Conservation (phyloP, 2,113 vertebrate species). For the Formicarius rufipectus region DNA sequence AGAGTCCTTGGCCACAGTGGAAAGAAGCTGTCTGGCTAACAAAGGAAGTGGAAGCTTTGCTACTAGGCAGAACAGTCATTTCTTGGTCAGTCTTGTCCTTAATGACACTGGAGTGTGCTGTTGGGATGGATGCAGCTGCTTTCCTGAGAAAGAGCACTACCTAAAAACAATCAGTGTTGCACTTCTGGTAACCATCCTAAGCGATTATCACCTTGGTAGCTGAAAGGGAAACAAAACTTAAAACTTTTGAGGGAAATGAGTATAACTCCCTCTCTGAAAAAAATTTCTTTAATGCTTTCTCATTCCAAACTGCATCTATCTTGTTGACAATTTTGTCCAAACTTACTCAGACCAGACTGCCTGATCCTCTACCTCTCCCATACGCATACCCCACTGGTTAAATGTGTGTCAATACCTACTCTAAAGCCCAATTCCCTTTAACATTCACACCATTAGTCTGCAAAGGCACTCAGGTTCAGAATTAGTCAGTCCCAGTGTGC, state of each 20-base stretch:
- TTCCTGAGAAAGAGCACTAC: neutral
- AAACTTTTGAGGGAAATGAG: neutral
- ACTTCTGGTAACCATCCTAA: neutral
- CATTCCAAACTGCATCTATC: neutral
- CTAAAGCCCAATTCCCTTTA: neutral
- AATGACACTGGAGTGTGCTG: neutral
- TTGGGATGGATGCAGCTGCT: neutral
- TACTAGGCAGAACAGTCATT: neutral
- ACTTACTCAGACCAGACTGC: neutral
- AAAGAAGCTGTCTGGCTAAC: neutral
- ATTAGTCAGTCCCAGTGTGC: neutral
- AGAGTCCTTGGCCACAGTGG: constrained; percentile 38
- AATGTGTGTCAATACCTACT: neutral
- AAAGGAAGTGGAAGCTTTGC: constrained; percentile 40
- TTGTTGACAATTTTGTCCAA: neutral
- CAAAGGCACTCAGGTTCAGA: neutral
- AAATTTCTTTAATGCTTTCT: neutral
- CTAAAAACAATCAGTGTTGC: neutral
- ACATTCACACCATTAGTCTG: neutral
- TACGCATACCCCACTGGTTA: neutral
- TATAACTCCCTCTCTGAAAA: neutral
- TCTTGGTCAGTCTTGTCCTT: neutral
- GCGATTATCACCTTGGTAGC: neutral
- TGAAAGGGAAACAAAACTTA: neutral
- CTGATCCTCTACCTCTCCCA: neutral